Evolutionary conservation across 2,888 invertebrate species (phyloP).

Genomic region (Clistopyga incitator): DNA sequence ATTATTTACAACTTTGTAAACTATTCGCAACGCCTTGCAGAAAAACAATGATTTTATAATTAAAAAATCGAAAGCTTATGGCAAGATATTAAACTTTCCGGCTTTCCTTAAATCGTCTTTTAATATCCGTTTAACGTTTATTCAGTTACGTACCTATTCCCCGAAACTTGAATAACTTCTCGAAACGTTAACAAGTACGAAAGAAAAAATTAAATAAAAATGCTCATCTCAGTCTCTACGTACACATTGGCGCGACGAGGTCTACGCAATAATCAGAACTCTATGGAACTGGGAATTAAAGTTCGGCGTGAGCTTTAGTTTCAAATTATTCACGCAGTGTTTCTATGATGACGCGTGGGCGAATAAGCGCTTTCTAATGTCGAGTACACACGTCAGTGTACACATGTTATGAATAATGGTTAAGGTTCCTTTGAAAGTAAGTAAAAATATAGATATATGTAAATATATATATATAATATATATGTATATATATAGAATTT

Average conservation of each 20-base stretch:
- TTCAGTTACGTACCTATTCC: not conserved
- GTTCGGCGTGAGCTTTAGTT: not conserved
- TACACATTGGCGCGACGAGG: conserved; percentile 40
- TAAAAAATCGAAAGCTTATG: conserved; percentile 21
- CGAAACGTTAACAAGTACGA: not conserved
- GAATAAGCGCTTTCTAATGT: conserved; percentile 42
- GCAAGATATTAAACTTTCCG: conserved; percentile 34
- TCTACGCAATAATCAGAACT: conserved; percentile 24
- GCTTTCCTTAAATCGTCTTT: not conserved
- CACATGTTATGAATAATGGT: conserved; percentile 79
- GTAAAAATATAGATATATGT: conserved; percentile 81
- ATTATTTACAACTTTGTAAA: conserved; percentile 40
- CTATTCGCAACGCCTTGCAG: conserved; percentile 16
- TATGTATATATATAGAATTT: conserved; percentile 67
- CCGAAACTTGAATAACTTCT: not conserved
- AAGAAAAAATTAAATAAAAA: conserved; percentile 32
- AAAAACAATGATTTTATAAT: conserved; percentile 17
- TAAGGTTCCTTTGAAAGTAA: conserved; percentile 80
- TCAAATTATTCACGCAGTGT: conserved; percentile 17
- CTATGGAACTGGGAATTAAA: conserved; percentile 14
- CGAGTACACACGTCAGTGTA: conserved; percentile 50
- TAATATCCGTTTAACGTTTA: not conserved
- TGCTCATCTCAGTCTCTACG: conserved; percentile 54
- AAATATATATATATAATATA: conserved; percentile 74
- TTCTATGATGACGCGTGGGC: conserved; percentile 15